Percentiles rank a stretch among this genome's conserved stretches.
Evolutionary conservation across 2,888 invertebrate species (phyloP).

Genomic region (Drosophila lacicola): DNA sequence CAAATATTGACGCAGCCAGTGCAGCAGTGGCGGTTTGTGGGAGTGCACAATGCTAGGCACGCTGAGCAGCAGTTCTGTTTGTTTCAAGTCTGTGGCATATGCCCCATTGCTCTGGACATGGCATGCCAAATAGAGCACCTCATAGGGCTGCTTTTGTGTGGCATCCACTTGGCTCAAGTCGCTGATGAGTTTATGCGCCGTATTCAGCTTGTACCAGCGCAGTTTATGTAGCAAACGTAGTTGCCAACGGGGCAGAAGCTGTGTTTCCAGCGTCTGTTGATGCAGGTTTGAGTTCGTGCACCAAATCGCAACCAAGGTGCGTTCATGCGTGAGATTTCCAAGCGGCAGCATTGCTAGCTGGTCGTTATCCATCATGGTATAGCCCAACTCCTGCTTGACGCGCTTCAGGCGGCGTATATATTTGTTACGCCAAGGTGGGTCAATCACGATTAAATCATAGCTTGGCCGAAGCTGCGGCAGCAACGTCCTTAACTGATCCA

Average conservation of each 20-base stretch:
- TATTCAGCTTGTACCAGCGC: slow-evolving; percentile 92
- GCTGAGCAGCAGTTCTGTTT: slow-evolving; percentile 89
- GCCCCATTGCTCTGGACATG: slow-evolving; percentile 55
- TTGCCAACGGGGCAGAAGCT: slow-evolving; percentile 93
- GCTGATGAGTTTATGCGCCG: slow-evolving; percentile 89
- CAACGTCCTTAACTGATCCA: slow-evolving; percentile 87
- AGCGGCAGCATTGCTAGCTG: slow-evolving; percentile 91
- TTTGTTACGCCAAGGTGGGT: slow-evolving; percentile 99
- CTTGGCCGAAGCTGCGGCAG: slow-evolving; percentile 86
- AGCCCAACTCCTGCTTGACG: slow-evolving; percentile 88
- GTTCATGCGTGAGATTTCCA: slow-evolving; percentile 86
- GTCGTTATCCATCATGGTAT: slow-evolving; percentile 90
- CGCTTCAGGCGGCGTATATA: slow-evolving; percentile 93
- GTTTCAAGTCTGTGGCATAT: slow-evolving; percentile 81
- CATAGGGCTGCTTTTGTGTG: slow-evolving; percentile 93
- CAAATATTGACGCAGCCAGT: slow-evolving; percentile 86
- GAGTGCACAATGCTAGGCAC: slow-evolving; percentile 97
- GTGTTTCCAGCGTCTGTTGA: slow-evolving; percentile 88
- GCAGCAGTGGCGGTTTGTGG: slow-evolving; percentile 95
- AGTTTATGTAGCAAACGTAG: slow-evolving; percentile 90
- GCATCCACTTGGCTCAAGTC: slow-evolving; percentile 85
- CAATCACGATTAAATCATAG: slow-evolving; percentile 94
- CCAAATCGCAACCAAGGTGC: slow-evolving; percentile 94
- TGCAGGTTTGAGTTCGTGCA: slow-evolving; percentile 94
- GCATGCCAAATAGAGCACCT: slow-evolving; percentile 90